Evolutionary conservation across 2,113 vertebrate genomes (phyloP).

Genomic region (Synodontis membranacea): DNA sequence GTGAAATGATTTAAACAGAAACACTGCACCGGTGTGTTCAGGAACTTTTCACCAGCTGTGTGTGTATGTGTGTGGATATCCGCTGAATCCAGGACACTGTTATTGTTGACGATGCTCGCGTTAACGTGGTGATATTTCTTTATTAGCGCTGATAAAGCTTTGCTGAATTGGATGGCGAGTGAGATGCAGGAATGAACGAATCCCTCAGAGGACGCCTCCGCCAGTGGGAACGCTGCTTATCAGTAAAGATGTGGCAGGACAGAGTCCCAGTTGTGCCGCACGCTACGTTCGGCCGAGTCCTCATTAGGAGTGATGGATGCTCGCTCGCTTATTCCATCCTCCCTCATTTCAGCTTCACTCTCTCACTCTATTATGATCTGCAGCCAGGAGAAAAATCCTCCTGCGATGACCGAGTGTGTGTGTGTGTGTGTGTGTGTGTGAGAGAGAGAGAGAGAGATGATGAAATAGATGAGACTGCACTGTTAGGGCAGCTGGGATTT

Average conservation of each 20-base stretch:
- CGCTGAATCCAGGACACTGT: background rate
- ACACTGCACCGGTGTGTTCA: background rate
- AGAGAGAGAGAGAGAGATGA: background rate
- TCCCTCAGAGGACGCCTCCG: background rate
- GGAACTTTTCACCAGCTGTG: background rate
- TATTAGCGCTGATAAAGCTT: background rate
- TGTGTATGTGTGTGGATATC: background rate
- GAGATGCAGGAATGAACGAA: background rate
- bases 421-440: conserved; percentile 8
- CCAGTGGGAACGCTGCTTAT: too few species aligned
- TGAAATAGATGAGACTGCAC: background rate
- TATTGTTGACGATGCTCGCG: background rate
- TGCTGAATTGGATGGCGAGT: background rate
- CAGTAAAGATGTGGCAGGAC: conserved; percentile 2
- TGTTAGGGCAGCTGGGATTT: background rate
- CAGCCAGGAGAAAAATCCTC: conserved; percentile 1
- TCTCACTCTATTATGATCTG: background rate
- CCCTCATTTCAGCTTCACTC: background rate
- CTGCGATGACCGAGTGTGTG: background rate
- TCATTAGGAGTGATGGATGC: conserved; percentile 12
- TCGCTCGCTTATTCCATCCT: background rate
- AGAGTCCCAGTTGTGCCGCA: background rate
- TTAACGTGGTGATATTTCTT: background rate
- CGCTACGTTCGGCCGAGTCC: background rate
- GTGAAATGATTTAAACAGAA: background rate